phyloP scores from a whole-genome alignment of 2,113 vertebrate genomes.

The Epinephelus fuscoguttatus region DNA sequence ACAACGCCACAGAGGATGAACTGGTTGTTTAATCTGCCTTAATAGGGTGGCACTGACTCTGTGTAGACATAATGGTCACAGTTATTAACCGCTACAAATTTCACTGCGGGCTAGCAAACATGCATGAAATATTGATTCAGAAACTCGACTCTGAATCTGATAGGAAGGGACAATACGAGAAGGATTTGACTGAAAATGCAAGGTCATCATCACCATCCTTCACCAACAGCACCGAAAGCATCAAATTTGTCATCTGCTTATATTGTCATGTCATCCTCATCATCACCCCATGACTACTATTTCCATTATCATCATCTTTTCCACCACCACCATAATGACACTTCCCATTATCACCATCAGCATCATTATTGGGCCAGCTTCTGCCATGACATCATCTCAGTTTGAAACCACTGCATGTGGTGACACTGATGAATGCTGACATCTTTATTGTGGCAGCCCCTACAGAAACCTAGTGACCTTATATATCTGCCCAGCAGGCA shows the following conservation, averaged over 20 bases:
- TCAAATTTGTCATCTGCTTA: not conserved
- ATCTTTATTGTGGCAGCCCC: slow-evolving; percentile 41
- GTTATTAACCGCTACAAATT: slow-evolving; percentile 37
- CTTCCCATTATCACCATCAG: slow-evolving; percentile 14
- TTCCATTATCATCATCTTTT: slow-evolving; percentile 12
- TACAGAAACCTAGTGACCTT: slow-evolving; percentile 51
- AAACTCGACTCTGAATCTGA: slow-evolving; percentile 1
- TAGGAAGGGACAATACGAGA: not conserved
- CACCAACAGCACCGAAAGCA: not conserved
- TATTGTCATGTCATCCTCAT: not conserved
- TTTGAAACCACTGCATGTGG: slow-evolving; percentile 15
- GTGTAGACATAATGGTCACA: slow-evolving; percentile 41
- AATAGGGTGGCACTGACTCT: slow-evolving; percentile 36
- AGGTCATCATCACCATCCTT: slow-evolving; percentile 23
- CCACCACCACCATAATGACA: slow-evolving; percentile 2
- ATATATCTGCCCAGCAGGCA: slow-evolving; percentile 33
- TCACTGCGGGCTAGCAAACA: not conserved
- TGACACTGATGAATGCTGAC: slow-evolving; percentile 52
- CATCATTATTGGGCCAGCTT: not conserved
- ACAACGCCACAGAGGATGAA: slow-evolving; percentile 40
- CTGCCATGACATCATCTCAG: slow-evolving; percentile 18
- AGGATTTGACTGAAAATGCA: slow-evolving; percentile 13
- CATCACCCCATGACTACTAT: not conserved
- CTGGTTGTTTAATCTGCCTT: slow-evolving; percentile 57
- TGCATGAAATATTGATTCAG: slow-evolving; percentile 28